A percentile compares a stretch with the other conserved stretches of the same genome.
Conservation (phyloP, 2,888 invertebrate genomes). For the Pristionchus maxplancki region DNA sequence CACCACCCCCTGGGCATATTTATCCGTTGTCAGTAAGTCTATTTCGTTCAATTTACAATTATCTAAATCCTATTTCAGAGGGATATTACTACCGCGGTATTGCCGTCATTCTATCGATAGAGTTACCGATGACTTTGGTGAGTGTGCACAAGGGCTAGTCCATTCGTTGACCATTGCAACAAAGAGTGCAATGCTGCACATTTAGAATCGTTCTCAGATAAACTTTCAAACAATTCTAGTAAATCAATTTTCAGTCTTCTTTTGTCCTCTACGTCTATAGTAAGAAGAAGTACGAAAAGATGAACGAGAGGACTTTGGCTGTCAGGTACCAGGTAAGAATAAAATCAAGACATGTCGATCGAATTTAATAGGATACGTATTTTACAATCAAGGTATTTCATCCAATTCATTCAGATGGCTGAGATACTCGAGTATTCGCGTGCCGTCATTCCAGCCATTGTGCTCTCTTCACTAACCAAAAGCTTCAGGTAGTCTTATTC, state of each 20-base stretch:
- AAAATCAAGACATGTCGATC: too few species aligned
- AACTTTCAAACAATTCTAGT: too few species aligned
- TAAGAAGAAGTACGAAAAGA: neutral
- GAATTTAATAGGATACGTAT: too few species aligned
- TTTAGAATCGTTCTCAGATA: too few species aligned
- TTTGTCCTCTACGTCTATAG: neutral
- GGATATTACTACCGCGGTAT: neutral
- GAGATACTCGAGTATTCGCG: neutral
- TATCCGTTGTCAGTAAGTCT: neutral
- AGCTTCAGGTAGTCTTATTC: neutral
- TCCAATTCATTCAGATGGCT: neutral
- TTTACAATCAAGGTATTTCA: too few species aligned
- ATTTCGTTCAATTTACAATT: neutral
- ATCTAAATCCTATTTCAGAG: neutral
- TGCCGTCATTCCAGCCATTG: neutral
- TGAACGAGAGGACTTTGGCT: neutral
- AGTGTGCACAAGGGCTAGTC: too few species aligned
- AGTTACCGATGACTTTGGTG: neutral
- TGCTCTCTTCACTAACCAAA: neutral
- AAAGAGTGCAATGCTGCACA: too few species aligned
- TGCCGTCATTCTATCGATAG: neutral
- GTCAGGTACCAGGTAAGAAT: neutral
- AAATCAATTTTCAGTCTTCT: neutral
- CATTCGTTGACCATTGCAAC: too few species aligned
- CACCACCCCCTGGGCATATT: neutral